phyloP scores from a whole-genome alignment of 2,888 invertebrate genomes.

The Antheraea yamamai region DNA sequence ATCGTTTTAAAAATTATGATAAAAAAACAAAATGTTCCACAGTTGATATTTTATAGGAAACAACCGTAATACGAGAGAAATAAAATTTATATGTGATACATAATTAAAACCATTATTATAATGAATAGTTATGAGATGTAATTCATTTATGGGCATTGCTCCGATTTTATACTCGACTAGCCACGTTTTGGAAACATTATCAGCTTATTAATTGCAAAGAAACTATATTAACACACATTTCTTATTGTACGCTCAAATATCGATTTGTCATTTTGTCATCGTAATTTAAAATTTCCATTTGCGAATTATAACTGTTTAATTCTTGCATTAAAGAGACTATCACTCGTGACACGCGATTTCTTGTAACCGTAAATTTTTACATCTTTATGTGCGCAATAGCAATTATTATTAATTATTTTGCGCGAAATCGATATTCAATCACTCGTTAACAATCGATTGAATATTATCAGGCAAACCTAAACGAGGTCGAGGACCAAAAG shows the following conservation, averaged over 20 bases:
- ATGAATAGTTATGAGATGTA: conserved; percentile 1
- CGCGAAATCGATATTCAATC: background rate
- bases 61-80: background rate
- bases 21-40: background rate
- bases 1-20: background rate
- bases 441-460: background rate
- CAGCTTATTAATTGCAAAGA: background rate
- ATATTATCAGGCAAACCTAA: background rate
- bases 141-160: background rate
- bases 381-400: background rate
- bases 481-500: background rate
- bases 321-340: background rate
- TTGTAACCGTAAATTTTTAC: background rate
- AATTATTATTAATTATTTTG: background rate
- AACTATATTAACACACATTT: background rate
- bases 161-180: background rate
- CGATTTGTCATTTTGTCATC: background rate
- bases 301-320: background rate
- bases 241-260: background rate
- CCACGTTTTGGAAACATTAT: background rate
- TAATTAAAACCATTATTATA: background rate
- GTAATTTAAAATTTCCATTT: background rate
- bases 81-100: conserved; percentile 1
- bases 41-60: background rate
- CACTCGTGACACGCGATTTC: too few relatives aligned